Evolutionary conservation across 2,888 invertebrate genomes (phyloP), one percentile per base, ranked within the genome.

Genomic region (Sphecodes monilicornis): DNA sequence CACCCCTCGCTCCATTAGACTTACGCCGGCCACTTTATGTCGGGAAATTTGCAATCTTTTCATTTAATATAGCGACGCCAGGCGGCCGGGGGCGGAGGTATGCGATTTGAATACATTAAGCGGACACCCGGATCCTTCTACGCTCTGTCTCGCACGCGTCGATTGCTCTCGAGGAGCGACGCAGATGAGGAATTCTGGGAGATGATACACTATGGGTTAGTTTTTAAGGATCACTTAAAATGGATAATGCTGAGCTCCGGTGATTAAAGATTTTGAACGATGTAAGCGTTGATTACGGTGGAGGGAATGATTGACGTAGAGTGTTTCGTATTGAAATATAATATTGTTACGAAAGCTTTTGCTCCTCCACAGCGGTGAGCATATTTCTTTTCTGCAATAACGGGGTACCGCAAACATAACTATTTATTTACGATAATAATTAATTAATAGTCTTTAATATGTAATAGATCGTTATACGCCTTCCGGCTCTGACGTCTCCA

Each of bases 11-110:
- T 89, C 93, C 94, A 94, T 94, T 94, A 94, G 93, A 93, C 94
- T 93, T 93, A 91, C 91, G 92, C 91, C 91, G 89, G 93, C 93
- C 93, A 93, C 93, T 94, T 94, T 94, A 94, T 93, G 94, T 93
- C 93, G 91, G 93, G 93, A 94, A 94, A 94, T 94, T 94, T 94
- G 94, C 94, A 94, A 94, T 94, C 94, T 94, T 94, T 94, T 93
- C 94, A 94, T 94, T 94, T 94, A 94, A 94, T 94, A 94, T 94
- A 94, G 94, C 94, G 94, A 93, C 93, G 92, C 80, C 66, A 11
- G 77, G 73, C 80, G n/a, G 32, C 82, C 74, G 88, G 80, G 90
- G 89, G 81, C 82, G 92, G 93, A 89, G 93, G 92, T 91, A 92
- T 93, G 90, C 87, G 87, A 94, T 94, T 94, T 94, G 93, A 94